Evolutionary conservation across 2,797 vertebrate genomes (phyloP).

Genomic region (Muraenolepis orangiensis): DNA sequence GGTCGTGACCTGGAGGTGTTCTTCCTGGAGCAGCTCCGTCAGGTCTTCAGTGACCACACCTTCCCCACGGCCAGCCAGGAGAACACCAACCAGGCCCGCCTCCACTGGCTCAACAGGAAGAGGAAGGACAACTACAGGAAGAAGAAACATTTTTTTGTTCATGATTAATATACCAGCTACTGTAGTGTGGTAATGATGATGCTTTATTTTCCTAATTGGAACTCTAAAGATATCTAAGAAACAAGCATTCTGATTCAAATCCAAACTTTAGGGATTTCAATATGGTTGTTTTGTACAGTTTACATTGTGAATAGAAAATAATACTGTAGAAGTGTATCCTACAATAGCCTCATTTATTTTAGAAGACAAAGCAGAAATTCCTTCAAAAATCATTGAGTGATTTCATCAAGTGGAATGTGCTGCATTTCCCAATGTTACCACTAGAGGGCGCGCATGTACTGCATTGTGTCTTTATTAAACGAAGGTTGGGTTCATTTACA

Average conservation of each 20-base stretch:
- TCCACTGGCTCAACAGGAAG: slow-evolving; percentile 76
- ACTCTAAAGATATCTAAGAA: neutral
- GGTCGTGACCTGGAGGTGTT: slow-evolving; percentile 84
- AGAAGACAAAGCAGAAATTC: neutral
- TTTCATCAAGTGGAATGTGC: too few species aligned
- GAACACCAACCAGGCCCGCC: slow-evolving; percentile 64
- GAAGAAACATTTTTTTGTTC: slow-evolving; percentile 72
- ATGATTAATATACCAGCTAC: neutral
- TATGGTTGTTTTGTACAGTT: neutral
- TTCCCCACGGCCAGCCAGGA: slow-evolving; percentile 79
- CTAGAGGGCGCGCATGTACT: neutral
- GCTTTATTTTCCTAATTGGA: neutral
- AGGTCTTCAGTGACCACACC: slow-evolving; percentile 78
- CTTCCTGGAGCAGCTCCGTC: slow-evolving; percentile 82
- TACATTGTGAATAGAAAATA: neutral
- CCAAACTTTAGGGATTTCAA: neutral
- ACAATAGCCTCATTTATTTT: neutral
- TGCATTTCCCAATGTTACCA: neutral
- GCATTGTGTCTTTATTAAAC: neutral
- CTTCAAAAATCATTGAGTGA: too few species aligned
- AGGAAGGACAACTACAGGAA: slow-evolving; percentile 81
- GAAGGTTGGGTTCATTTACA: too few species aligned
- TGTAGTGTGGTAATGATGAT: neutral
- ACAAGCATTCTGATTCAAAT: neutral
- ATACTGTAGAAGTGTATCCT: neutral